Evolutionary conservation across 2,113 vertebrate species (phyloP).

Genomic region (Numida meleagris): DNA sequence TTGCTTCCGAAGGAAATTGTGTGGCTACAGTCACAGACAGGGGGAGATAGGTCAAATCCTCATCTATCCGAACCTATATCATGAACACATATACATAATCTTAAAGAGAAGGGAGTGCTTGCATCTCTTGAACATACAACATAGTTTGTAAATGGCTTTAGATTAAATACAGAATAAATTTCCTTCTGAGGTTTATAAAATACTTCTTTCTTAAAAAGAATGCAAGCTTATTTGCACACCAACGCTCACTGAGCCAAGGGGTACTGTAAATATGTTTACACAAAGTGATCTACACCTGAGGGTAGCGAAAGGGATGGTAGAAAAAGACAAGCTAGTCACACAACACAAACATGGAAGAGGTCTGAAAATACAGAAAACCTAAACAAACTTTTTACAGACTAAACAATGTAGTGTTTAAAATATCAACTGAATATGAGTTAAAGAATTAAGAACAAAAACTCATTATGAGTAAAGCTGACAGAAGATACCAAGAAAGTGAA

Average conservation of each 20-base stretch:
- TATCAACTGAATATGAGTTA: neutral
- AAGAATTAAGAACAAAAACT: neutral
- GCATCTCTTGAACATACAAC: neutral
- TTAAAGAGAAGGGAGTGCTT: neutral
- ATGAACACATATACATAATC: neutral
- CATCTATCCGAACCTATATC: neutral
- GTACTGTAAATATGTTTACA: slow-evolving; percentile 14
- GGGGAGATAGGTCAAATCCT: neutral
- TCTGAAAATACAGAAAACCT: neutral
- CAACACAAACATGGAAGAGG: neutral
- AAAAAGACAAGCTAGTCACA: neutral
- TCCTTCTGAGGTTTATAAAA: neutral
- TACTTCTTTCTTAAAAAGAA: neutral
- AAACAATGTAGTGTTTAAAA: slow-evolving; percentile 13
- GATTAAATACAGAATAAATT: neutral
- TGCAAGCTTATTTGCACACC: neutral
- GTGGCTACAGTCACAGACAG: neutral
- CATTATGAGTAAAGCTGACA: neutral
- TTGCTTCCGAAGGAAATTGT: neutral
- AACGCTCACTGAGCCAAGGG: neutral
- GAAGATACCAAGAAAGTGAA: neutral
- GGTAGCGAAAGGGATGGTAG: neutral
- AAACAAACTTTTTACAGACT: neutral
- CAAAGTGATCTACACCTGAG: neutral
- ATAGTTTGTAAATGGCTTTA: neutral